Evolutionary conservation across 2,888 invertebrate genomes (phyloP).

Genomic region (Hesperia comma): DNA sequence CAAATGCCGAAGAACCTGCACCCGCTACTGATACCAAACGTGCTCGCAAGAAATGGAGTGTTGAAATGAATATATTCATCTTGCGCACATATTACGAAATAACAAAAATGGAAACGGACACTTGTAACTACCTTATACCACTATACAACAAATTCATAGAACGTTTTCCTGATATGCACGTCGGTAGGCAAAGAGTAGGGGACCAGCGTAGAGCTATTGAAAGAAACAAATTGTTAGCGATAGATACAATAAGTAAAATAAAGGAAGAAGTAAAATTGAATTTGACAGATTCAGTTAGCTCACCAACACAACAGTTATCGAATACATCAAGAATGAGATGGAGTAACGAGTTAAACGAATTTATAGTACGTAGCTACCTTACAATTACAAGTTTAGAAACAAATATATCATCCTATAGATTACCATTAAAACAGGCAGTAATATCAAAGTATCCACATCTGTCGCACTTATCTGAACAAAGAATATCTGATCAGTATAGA

Average conservation of each 20-base stretch:
- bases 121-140: constrained; percentile 27
- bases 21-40: constrained; percentile 33
- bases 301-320: not conserved
- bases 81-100: constrained; percentile 35
- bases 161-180: constrained; percentile 40
- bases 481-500: constrained; percentile 38
- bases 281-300: not conserved
- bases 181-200: constrained; percentile 41
- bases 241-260: constrained; percentile 22
- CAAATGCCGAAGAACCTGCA: constrained; percentile 27
- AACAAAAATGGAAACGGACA: constrained; percentile 25
- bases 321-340: constrained; percentile 31
- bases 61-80: constrained; percentile 38
- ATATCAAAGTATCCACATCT: constrained; percentile 31
- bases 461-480: constrained; percentile 37
- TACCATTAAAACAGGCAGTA: constrained; percentile 33
- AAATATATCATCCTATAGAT: constrained; percentile 35
- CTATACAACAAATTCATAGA: constrained; percentile 38
- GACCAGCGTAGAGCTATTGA: constrained; percentile 43
- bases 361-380: constrained; percentile 34
- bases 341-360: constrained; percentile 37
- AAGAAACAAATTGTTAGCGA: constrained; percentile 36
- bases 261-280: constrained; percentile 10
- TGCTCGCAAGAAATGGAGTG: constrained; percentile 38
- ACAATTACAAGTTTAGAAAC: constrained; percentile 37